These are phyloP conservation scores for Poecilia picta DNA, from an alignment of 2,797 vertebrate species.

Conservation along the genomic window DNA sequence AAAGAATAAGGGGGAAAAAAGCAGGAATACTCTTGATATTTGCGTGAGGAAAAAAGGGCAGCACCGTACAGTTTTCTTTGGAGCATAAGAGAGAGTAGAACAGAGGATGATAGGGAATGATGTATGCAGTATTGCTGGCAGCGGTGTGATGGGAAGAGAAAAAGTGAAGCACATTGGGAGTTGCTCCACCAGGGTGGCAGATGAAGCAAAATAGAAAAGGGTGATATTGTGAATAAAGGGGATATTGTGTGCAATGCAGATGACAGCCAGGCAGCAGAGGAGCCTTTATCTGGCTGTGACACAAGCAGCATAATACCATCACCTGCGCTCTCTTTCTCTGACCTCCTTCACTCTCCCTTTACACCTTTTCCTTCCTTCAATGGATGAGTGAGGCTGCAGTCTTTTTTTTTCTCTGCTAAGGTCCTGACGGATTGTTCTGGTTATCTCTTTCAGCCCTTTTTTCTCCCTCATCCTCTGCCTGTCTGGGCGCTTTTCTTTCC, in stretches of 20 bases:
- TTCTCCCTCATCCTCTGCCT: conserved; percentile 36
- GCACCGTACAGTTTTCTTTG: conserved; percentile 18
- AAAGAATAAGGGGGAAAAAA: conserved; percentile 12
- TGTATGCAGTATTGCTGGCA: conserved; percentile 66
- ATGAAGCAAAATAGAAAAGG: conserved; percentile 63
- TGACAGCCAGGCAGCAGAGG: conserved; percentile 59
- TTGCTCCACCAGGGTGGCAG: conserved; percentile 60
- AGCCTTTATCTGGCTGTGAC: conserved; percentile 70
- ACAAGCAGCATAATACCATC: conserved; percentile 67
- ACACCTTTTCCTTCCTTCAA: conserved; percentile 35
- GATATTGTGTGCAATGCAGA: conserved; percentile 70
- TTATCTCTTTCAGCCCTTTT: conserved; percentile 41
- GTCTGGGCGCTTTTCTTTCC: conserved; percentile 20
- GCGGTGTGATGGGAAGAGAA: conserved; percentile 62
- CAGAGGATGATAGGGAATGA: conserved; percentile 53
- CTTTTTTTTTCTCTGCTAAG: conserved; percentile 24
- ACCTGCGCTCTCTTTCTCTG: conserved; percentile 57
- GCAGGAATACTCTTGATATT: conserved; percentile 8
- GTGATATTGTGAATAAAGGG: conserved; percentile 71
- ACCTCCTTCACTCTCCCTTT: conserved; percentile 49
- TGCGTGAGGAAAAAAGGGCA: conserved; percentile 21
- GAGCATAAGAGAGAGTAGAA: conserved; percentile 20
- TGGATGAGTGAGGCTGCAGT: conserved; percentile 38
- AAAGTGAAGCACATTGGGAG: conserved; percentile 61
- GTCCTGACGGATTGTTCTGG: conserved; percentile 46